A percentile compares a stretch with the other conserved stretches of the same genome.
Conservation (phyloP, 2,888 invertebrate species). For the Acrocyrtus sp. region DNA sequence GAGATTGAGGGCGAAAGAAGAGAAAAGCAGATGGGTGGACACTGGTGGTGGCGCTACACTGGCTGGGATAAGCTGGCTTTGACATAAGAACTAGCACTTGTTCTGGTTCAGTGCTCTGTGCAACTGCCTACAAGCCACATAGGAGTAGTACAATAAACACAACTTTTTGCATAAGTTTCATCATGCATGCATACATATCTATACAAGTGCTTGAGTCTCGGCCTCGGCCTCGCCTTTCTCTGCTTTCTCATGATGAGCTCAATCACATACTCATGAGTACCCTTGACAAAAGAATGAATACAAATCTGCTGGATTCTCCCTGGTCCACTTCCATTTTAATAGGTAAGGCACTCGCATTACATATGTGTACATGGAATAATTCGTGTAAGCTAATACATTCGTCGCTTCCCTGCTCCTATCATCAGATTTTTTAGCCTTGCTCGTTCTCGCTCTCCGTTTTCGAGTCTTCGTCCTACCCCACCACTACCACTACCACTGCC, state of each 20-base stretch:
- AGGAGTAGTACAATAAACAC: neutral
- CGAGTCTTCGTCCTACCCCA: too few species aligned
- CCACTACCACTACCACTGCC: too few species aligned
- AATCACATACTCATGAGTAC: conserved; percentile 26
- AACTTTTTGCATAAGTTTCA: neutral
- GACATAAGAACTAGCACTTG: conserved; percentile 23
- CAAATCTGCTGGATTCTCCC: neutral
- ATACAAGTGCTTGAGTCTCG: too few species aligned
- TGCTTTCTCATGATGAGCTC: conserved; percentile 1
- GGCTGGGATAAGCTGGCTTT: neutral
- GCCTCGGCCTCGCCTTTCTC: neutral
- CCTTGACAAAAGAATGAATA: conserved; percentile 21
- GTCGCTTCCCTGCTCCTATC: neutral
- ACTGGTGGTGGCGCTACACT: neutral
- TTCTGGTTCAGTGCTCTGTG: neutral
- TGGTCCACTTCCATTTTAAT: conserved; percentile 25
- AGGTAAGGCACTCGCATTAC: neutral
- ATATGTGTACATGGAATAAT: conserved; percentile 4
- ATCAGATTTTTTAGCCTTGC: too few species aligned
- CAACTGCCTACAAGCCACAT: neutral
- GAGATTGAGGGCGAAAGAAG: too few species aligned
- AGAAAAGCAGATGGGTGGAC: neutral
- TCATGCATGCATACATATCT: neutral
- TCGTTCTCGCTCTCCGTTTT: too few species aligned
- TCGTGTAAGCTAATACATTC: conserved; percentile 8